Evolutionary conservation across 2,888 invertebrate genomes (phyloP), one percentile per base, ranked within the genome.

Genomic region (Nymphalis polychloros): DNA sequence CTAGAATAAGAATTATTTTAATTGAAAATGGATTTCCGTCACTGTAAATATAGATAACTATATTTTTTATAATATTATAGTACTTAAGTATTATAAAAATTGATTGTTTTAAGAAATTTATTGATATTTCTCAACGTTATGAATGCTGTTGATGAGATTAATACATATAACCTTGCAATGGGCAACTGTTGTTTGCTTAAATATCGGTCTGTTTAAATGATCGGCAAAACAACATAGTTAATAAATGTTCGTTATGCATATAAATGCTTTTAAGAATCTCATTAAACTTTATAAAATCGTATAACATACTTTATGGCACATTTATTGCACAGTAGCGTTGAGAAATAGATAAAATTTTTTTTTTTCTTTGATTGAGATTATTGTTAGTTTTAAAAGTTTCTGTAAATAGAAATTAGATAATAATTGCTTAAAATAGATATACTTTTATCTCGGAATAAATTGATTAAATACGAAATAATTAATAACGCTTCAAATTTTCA

Each of bases 41-140:
- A 82, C 77, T 92, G 91, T 92, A 90, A 85, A 91, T 90, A 92
- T 90, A 88, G 87, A 88, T 83, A 79, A 80, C 82, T 89, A 90
- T 71, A 73, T 73, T 92, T 91, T 35, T 91, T 91, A 87, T 91
- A 90, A 85, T 86, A 88, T 88, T 85, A 81, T 83, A 84, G 84
- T 82, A 80, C 79, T 83, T 87, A 86, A 85, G 83, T 83, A 87
- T 83, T 84, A 69, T 82, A 82, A 79, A 79, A 69, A 82, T 82
- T 83, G 77, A 79, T 84, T 83, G 79, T 82, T 81, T 81, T 83
- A 82, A 78, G 75, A 72, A 72, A 73, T 82, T 79, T 72, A 76
- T 80, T 79, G 76, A 81, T 84, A 84, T 86, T 88, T 89, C 86
- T 89, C 88, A 88, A 85, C 81, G 86, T 83, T 84, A 77, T 84